These are phyloP conservation scores for Botia kubotai DNA, from an alignment of 2,797 vertebrate genomes.

Conservation along the genomic window DNA sequence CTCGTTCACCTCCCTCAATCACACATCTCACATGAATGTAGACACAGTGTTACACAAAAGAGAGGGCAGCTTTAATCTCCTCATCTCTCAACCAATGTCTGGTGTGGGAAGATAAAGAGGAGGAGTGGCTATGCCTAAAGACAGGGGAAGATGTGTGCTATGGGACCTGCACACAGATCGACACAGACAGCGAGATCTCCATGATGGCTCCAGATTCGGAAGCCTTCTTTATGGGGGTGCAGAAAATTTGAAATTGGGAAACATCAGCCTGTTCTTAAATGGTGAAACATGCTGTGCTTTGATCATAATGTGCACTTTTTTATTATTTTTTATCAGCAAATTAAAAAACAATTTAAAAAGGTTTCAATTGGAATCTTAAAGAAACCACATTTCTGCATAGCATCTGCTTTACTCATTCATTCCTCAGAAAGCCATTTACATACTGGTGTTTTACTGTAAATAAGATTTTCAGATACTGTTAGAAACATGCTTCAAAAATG, in stretches of 20 bases:
- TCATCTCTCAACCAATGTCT: constrained; percentile 54
- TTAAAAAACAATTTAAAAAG: too few species aligned
- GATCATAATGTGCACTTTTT: too few species aligned
- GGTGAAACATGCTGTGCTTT: too few species aligned
- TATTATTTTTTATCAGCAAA: too few species aligned
- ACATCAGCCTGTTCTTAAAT: not conserved
- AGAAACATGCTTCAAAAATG: too few species aligned
- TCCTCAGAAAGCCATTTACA: too few species aligned
- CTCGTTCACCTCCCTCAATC: constrained; percentile 53
- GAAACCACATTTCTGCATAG: too few species aligned
- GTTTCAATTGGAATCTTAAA: too few species aligned
- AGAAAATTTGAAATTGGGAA: not conserved
- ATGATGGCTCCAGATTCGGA: not conserved
- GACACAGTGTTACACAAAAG: constrained; percentile 42
- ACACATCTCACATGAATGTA: constrained; percentile 49
- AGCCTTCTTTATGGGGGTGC: not conserved
- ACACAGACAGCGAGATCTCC: constrained; percentile 20
- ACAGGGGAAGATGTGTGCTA: constrained; percentile 37
- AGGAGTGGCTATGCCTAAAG: constrained; percentile 49
- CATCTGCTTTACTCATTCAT: too few species aligned
- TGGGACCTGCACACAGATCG: constrained; percentile 22
- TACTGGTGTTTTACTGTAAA: too few species aligned
- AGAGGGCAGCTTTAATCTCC: constrained; percentile 52
- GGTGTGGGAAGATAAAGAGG: constrained; percentile 50
- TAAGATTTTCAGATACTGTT: too few species aligned